Percentiles rank a stretch among this genome's conserved stretches.
phyloP scores from a whole-genome alignment of 92 coral and sea anemone genomes.

The Virgularia gustaviana region DNA sequence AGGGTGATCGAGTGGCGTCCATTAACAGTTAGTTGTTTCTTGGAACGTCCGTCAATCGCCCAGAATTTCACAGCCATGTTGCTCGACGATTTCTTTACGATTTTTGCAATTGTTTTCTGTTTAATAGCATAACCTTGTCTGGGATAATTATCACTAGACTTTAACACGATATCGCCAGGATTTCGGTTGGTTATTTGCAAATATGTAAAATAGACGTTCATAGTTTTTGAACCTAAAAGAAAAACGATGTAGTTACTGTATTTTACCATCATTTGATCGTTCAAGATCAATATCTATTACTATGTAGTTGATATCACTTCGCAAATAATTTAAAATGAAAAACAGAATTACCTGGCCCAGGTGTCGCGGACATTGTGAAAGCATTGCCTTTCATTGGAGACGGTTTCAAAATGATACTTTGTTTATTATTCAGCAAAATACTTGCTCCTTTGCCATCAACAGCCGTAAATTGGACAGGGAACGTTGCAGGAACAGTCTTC shows the following conservation, averaged over 20 bases:
- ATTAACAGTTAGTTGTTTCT: conserved; percentile 54
- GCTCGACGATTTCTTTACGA: conserved; percentile 63
- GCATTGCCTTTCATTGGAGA: conserved; percentile 59
- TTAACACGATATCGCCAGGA: conserved; percentile 56
- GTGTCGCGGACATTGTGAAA: conserved; percentile 1
- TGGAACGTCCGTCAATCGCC: conserved; percentile 38
- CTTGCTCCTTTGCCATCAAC: conserved; percentile 28
- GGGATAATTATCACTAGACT: conserved; percentile 49
- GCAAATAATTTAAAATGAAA: too few species aligned
- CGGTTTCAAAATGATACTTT: conserved; percentile 55
- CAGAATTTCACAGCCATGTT: conserved; percentile 54
- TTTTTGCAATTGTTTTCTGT: conserved; percentile 55
- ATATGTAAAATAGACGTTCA: conserved; percentile 29
- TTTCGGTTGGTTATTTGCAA: conserved; percentile 57
- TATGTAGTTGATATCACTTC: too few species aligned
- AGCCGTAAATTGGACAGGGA: conserved; percentile 64
- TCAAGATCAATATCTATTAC: too few species aligned
- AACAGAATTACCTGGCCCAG: conserved; percentile 20
- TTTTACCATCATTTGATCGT: too few species aligned
- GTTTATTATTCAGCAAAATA: conserved; percentile 56
- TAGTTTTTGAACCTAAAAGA: not conserved
- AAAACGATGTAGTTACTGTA: too few species aligned
- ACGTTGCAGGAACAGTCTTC: conserved; percentile 59
- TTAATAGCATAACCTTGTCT: conserved; percentile 57
- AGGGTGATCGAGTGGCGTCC: conserved; percentile 1